Conservation (phyloP, 2,888 invertebrate genomes). For the Neoscelio sp. region DNA sequence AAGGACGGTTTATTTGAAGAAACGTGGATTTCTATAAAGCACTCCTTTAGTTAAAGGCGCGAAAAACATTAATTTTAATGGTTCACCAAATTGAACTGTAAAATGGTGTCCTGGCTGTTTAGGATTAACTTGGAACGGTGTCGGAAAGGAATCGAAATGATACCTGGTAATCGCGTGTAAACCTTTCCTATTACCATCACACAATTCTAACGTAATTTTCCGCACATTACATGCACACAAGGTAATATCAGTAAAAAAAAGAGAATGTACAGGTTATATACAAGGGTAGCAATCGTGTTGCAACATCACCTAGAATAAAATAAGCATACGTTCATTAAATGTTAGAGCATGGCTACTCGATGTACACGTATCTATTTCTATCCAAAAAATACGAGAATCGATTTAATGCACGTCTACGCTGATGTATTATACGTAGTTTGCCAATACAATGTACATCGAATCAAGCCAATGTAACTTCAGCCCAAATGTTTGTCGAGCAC, state of each 20-base stretch:
- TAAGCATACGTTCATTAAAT: slow-evolving; percentile 77
- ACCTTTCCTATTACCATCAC: slow-evolving; percentile 81
- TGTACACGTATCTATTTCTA: slow-evolving; percentile 61
- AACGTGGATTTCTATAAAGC: no score
- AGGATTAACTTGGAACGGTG: slow-evolving; percentile 77
- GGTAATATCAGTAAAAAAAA: slow-evolving; percentile 38
- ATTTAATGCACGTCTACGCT: slow-evolving; percentile 49
- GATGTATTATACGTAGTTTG: slow-evolving; percentile 18
- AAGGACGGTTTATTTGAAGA: no score
- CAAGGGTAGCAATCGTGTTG: slow-evolving; percentile 75
- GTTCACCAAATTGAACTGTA: no score
- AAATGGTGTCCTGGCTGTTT: slow-evolving; percentile 12
- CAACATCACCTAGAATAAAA: slow-evolving; percentile 82
- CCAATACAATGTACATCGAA: slow-evolving; percentile 57
- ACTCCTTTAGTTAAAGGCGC: no score
- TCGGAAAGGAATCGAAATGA: slow-evolving; percentile 81
- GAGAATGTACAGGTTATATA: slow-evolving; percentile 70
- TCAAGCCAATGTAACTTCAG: slow-evolving; percentile 44
- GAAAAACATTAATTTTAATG: no score
- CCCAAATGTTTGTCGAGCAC: slow-evolving; percentile 23
- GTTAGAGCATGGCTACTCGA: slow-evolving; percentile 66
- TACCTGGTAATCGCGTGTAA: slow-evolving; percentile 83
- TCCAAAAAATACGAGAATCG: slow-evolving; percentile 15
- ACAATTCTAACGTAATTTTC: slow-evolving; percentile 41
- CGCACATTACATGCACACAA: slow-evolving; percentile 62